phyloP scores from a whole-genome alignment of 1,140 invertebrate species.

The Bombus polaris region DNA sequence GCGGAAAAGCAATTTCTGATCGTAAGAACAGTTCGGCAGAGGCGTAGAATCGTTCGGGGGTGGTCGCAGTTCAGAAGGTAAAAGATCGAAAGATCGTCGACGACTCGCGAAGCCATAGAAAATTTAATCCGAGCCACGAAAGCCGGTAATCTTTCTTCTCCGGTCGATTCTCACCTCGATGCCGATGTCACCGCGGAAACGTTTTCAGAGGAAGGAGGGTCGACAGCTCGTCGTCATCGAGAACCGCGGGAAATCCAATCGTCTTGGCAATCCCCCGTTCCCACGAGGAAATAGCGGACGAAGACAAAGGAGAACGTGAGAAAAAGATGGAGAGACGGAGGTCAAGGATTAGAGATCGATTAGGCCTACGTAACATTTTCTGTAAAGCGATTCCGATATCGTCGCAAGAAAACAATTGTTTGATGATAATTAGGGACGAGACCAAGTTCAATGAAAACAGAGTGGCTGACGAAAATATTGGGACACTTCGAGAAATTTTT shows the following conservation, averaged over 20 bases:
- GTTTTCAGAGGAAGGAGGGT: constrained; percentile 17
- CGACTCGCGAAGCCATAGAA: constrained; percentile 15
- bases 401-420: constrained; percentile 65
- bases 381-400: constrained; percentile 70
- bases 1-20: too few species aligned
- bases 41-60: too few species aligned
- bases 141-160: constrained; percentile 41
- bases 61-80: background rate
- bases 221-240: constrained; percentile 54
- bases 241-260: constrained; percentile 61
- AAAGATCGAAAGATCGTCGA: constrained; percentile 8
- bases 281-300: background rate
- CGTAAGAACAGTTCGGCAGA: background rate
- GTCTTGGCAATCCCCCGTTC: constrained; percentile 15
- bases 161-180: constrained; percentile 19
- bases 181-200: background rate
- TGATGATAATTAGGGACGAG: background rate
- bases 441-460: too few species aligned
- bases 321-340: constrained; percentile 20
- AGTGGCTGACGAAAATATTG: too few species aligned
- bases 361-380: constrained; percentile 68
- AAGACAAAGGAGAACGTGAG: constrained; percentile 39
- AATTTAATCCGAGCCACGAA: constrained; percentile 40
- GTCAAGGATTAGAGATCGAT: constrained; percentile 43
- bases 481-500: too few species aligned